Percentiles rank a stretch among this genome's conserved stretches.
These are phyloP conservation scores for Anguilla anguilla DNA, from an alignment of 2,797 vertebrate species.

Conservation along the genomic window DNA sequence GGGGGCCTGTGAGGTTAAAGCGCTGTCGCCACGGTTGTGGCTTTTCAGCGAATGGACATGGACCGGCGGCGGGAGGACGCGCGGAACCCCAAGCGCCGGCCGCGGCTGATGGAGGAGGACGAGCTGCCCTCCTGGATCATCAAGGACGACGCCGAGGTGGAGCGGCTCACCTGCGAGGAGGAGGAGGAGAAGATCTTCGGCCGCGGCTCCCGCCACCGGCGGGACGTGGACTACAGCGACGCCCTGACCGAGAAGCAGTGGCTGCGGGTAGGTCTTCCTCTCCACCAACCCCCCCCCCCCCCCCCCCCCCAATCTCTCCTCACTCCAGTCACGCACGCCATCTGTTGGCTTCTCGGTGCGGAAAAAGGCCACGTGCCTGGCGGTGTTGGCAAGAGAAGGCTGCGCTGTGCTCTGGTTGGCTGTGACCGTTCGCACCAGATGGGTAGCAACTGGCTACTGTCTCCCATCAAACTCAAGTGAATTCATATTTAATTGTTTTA, in stretches of 20 bases:
- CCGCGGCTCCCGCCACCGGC: conserved; percentile 89
- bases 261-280: conserved; percentile 81
- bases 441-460: not conserved
- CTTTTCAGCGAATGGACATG: conserved; percentile 91
- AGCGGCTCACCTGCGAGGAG: conserved; percentile 94
- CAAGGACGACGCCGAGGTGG: conserved; percentile 95
- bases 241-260: conserved; percentile 96
- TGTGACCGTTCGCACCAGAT: not conserved
- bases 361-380: not conserved
- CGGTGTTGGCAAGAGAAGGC: not conserved
- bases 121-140: conserved; percentile 97
- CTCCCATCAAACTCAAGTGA: not conserved
- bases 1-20: not conserved
- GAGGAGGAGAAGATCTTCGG: conserved; percentile 97
- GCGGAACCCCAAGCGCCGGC: conserved; percentile 92
- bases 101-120: conserved; percentile 95
- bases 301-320: conserved; percentile 32
- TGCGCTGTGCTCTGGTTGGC: not conserved
- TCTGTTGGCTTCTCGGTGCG: not conserved
- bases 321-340: not conserved
- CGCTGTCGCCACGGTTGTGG: not conserved
- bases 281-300: conserved; percentile 27
- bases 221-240: conserved; percentile 97
- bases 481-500: not conserved
- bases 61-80: conserved; percentile 94